Percentiles rank a stretch among this genome's conserved stretches.
These are phyloP conservation scores for Pseudanteris insignis DNA, from an alignment of 2,888 invertebrate species.

Conservation along the genomic window DNA sequence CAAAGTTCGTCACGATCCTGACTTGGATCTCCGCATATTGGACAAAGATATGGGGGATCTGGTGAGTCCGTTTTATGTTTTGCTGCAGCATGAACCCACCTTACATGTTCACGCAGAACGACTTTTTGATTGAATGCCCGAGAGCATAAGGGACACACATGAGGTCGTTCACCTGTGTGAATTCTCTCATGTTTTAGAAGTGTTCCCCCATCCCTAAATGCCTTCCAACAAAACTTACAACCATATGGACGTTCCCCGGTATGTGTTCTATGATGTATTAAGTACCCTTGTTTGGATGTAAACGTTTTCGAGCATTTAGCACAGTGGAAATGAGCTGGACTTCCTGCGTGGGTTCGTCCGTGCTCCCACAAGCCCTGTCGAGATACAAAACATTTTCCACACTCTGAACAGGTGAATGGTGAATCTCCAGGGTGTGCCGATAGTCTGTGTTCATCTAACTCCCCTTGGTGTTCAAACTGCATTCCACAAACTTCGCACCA, in stretches of 20 bases:
- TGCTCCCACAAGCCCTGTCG: constrained; percentile 68
- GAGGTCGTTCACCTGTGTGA: constrained; percentile 69
- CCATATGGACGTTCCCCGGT: constrained; percentile 69
- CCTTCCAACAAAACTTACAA: constrained; percentile 69
- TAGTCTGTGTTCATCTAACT: constrained; percentile 65
- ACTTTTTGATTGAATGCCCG: constrained; percentile 71
- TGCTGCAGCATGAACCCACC: constrained; percentile 68
- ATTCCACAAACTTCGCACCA: constrained; percentile 65
- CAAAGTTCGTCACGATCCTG: constrained; percentile 68
- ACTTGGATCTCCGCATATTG: constrained; percentile 66
- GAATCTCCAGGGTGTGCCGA: constrained; percentile 65
- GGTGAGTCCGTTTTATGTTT: constrained; percentile 62
- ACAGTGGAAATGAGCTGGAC: constrained; percentile 67
- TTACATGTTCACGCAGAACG: constrained; percentile 68
- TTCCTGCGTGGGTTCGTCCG: constrained; percentile 65
- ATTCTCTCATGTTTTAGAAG: constrained; percentile 68
- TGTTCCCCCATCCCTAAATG: constrained; percentile 69
- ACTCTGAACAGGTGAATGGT: constrained; percentile 65
- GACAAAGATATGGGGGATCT: constrained; percentile 65
- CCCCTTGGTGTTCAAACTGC: constrained; percentile 64
- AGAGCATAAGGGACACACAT: constrained; percentile 68
- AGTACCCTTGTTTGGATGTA: constrained; percentile 68
- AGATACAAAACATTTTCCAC: constrained; percentile 67
- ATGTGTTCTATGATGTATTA: constrained; percentile 69
- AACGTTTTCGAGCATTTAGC: constrained; percentile 68